Evolutionary conservation across 2,888 invertebrate genomes (phyloP).

Genomic region (Acanthacorydalis orientalis): DNA sequence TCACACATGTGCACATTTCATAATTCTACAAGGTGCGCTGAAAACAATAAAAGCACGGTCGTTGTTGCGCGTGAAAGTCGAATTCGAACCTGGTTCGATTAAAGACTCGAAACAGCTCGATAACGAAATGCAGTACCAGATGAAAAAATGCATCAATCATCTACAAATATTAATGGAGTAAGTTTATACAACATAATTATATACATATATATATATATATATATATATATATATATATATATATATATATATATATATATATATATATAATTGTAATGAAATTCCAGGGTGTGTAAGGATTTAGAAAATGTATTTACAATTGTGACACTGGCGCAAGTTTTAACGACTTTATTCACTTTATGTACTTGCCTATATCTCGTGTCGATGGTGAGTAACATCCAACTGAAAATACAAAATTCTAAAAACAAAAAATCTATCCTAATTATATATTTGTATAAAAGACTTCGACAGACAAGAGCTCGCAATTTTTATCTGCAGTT

Average conservation of each 20-base stretch:
- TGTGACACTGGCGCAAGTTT: constrained; percentile 19
- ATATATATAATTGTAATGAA: constrained; percentile 3
- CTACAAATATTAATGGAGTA: constrained; percentile 19
- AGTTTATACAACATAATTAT: background rate
- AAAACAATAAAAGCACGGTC: constrained; percentile 14
- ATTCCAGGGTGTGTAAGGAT: constrained; percentile 17
- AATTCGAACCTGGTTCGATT: background rate
- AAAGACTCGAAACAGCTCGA: constrained; percentile 8
- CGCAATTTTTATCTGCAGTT: background rate
- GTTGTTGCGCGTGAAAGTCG: constrained; percentile 6
- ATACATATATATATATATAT: too few relatives aligned
- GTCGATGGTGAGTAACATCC: constrained; percentile 16
- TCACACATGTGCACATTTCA: constrained; percentile 18
- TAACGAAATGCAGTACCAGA: constrained; percentile 14
- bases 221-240: too few relatives aligned
- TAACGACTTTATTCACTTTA: constrained; percentile 20
- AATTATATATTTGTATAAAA: too few relatives aligned
- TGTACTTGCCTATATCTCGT: constrained; percentile 22
- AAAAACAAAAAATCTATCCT: too few relatives aligned
- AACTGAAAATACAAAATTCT: too few relatives aligned
- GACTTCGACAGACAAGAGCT: too few relatives aligned
- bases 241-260: too few relatives aligned
- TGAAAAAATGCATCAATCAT: constrained; percentile 18
- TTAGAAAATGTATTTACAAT: constrained; percentile 18
- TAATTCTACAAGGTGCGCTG: constrained; percentile 20